Evolutionary conservation across 2,113 vertebrate genomes (phyloP).

Genomic region (Mustelus asterias): DNA sequence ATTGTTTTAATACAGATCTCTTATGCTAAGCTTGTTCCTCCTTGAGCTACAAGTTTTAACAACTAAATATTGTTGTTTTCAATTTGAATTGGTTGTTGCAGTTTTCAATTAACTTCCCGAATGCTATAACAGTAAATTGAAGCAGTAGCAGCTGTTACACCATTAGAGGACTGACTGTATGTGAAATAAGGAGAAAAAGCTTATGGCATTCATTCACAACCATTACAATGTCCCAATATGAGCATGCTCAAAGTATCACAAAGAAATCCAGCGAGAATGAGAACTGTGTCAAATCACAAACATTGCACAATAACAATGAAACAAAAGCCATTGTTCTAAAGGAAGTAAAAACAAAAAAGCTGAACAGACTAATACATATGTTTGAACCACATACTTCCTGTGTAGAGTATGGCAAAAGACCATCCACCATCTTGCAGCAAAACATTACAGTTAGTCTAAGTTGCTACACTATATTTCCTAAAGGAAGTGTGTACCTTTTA

Average conservation of each 20-base stretch:
- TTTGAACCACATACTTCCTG: constrained; percentile 27
- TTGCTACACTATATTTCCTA: neutral
- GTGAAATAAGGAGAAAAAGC: neutral
- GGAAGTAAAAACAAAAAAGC: constrained; percentile 21
- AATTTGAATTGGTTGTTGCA: neutral
- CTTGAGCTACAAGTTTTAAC: neutral
- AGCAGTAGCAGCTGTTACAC: neutral
- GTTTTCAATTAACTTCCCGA: neutral
- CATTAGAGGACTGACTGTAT: neutral
- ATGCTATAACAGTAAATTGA: neutral
- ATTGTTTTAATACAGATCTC: neutral
- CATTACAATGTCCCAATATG: neutral
- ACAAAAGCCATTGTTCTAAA: constrained; percentile 29
- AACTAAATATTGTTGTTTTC: constrained; percentile 10
- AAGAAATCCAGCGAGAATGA: constrained; percentile 7
- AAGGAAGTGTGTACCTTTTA: neutral
- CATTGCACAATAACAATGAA: neutral
- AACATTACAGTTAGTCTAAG: neutral
- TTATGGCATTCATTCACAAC: neutral
- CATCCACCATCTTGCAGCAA: neutral
- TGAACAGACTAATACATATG: neutral
- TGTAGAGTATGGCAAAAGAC: neutral
- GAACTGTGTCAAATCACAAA: neutral
- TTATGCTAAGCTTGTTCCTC: neutral
- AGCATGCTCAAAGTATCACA: neutral